Conservation (phyloP, 2,888 invertebrate species). For the Oscheius sp. region DNA sequence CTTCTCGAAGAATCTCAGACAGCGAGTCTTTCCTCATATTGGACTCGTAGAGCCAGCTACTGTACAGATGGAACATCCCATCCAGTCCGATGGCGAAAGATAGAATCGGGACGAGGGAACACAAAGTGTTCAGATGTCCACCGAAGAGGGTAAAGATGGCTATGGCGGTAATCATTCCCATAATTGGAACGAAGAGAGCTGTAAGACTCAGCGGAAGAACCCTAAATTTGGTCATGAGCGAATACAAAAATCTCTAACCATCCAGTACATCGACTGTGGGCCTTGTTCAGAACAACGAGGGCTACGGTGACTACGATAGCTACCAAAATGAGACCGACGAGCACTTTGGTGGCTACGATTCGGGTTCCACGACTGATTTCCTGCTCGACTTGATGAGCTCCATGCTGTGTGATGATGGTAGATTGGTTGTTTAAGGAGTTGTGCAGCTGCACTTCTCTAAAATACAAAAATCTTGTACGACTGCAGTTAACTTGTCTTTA, state of each 20-base stretch:
- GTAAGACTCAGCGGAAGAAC: slow-evolving; percentile 11
- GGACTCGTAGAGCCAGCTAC: slow-evolving; percentile 31
- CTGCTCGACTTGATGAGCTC: slow-evolving; percentile 49
- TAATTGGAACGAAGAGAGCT: slow-evolving; percentile 38
- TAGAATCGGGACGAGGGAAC: slow-evolving; percentile 49
- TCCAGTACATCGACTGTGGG: slow-evolving; percentile 14
- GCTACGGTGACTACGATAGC: background rate
- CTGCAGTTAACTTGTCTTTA: background rate
- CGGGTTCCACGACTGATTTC: slow-evolving; percentile 43
- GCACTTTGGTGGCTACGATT: background rate
- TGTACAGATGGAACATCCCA: slow-evolving; percentile 31
- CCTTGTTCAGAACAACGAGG: slow-evolving; percentile 11
- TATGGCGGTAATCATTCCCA: slow-evolving; percentile 39
- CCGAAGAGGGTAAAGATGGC: slow-evolving; percentile 44
- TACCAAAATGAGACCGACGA: slow-evolving; percentile 3
- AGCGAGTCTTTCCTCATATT: slow-evolving; percentile 17
- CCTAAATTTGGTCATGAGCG: background rate
- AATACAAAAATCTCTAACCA: background rate
- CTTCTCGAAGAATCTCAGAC: slow-evolving; percentile 21
- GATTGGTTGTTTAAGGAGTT: slow-evolving; percentile 39
- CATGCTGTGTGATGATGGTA: slow-evolving; percentile 50
- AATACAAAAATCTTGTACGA: background rate
- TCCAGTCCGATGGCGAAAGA: slow-evolving; percentile 36
- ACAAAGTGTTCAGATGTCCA: slow-evolving; percentile 46
- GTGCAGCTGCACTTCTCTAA: slow-evolving; percentile 45